phyloP scores from a whole-genome alignment of 2,113 vertebrate genomes.

The Hemiprocne comata region DNA sequence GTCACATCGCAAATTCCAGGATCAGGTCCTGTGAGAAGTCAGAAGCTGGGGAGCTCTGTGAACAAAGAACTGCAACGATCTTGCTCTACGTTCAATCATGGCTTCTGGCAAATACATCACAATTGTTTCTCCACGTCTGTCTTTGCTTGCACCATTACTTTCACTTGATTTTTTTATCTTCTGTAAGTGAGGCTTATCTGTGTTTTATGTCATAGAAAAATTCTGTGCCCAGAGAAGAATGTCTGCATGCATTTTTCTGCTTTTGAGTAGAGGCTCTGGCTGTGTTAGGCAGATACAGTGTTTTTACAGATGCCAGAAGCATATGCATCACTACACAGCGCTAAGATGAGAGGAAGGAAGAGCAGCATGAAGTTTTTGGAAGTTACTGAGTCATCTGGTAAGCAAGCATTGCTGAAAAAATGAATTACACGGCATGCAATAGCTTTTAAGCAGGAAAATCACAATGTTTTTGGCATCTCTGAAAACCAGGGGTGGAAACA shows the following conservation, averaged over 20 bases:
- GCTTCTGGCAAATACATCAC: background rate
- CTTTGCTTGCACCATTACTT: background rate
- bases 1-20: background rate
- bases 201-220: background rate
- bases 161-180: background rate
- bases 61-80: background rate
- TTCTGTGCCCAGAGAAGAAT: background rate
- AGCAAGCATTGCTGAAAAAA: constrained; percentile 5
- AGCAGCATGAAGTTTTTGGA: constrained; percentile 40
- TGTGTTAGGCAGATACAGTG: constrained; percentile 1
- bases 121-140: background rate
- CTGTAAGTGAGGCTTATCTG: background rate
- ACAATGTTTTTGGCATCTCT: background rate
- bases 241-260: background rate
- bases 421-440: background rate
- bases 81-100: background rate
- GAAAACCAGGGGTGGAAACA: background rate
- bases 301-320: constrained; percentile 51
- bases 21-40: background rate
- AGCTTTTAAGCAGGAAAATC: constrained; percentile 10
- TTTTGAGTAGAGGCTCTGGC: background rate
- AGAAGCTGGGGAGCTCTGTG: background rate
- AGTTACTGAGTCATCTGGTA: constrained; percentile 50
- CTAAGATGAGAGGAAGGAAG: constrained; percentile 42
- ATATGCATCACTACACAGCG: constrained; percentile 1